Conservation (phyloP, 2,797 vertebrate species). For the Lutjanus campechanus region DNA sequence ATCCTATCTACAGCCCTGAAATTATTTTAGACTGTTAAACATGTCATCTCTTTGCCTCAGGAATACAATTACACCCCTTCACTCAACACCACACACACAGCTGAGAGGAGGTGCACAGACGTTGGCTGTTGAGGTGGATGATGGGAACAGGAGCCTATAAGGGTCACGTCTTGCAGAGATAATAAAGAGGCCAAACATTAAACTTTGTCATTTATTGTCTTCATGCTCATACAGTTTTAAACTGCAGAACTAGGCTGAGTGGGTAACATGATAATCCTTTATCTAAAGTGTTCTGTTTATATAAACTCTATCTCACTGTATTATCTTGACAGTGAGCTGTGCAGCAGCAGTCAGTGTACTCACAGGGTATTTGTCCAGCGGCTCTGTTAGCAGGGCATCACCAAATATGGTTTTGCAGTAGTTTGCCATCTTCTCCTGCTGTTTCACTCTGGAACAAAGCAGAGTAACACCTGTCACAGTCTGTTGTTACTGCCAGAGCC, state of each 20-base stretch:
- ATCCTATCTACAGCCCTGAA: background rate
- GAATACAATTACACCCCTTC: constrained; percentile 11
- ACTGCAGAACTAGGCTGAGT: constrained; percentile 16
- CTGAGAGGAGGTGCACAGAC: constrained; percentile 29
- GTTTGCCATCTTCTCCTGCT: constrained; percentile 99
- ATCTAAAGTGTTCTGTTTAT: constrained; percentile 16
- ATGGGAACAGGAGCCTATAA: constrained; percentile 19
- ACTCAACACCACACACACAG: constrained; percentile 27
- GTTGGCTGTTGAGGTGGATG: constrained; percentile 31
- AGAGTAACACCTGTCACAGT: constrained; percentile 26
- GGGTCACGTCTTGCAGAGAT: constrained; percentile 24
- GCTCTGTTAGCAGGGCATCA: constrained; percentile 92
- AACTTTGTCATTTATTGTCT: constrained; percentile 33
- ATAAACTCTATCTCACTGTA: constrained; percentile 25
- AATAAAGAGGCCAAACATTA: constrained; percentile 37
- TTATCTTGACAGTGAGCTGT: constrained; percentile 41
- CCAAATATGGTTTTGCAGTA: constrained; percentile 97
- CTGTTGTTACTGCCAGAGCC: background rate
- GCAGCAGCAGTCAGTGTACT: constrained; percentile 65
- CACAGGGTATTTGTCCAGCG: constrained; percentile 95
- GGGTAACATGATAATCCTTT: background rate
- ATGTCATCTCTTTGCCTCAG: constrained; percentile 4
- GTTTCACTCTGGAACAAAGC: constrained; percentile 90
- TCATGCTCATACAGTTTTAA: background rate
- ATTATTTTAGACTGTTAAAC: constrained; percentile 16